These are phyloP conservation scores for Pyralis farinalis DNA, from an alignment of 2,888 invertebrate genomes.

Conservation along the genomic window DNA sequence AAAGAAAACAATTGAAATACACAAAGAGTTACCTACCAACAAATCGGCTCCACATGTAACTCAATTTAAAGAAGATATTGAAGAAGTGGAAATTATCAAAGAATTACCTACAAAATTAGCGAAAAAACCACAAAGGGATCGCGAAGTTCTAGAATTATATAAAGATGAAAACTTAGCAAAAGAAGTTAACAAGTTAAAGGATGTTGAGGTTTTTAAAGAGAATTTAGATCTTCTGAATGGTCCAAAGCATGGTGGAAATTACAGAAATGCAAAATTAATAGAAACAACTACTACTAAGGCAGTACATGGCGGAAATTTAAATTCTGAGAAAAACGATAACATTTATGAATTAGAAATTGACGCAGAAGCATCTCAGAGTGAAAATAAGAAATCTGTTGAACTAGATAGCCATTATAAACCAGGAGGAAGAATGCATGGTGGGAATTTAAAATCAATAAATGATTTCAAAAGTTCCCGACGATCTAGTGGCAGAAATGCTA, in stretches of 20 bases:
- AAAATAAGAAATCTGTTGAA: conserved; percentile 42
- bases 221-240: conserved; percentile 49
- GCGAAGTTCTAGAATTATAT: conserved; percentile 54
- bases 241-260: conserved; percentile 72
- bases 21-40: conserved; percentile 58
- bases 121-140: conserved; percentile 42
- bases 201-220: conserved; percentile 66
- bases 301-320: conserved; percentile 8
- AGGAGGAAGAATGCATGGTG: conserved; percentile 32
- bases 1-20: conserved; percentile 64
- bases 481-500: conserved; percentile 32
- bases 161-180: conserved; percentile 66
- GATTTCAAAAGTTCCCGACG: conserved; percentile 29
- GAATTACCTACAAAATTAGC: conserved; percentile 40
- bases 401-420: conserved; percentile 23
- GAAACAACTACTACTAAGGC: conserved; percentile 15
- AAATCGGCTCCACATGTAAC: conserved; percentile 55
- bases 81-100: conserved; percentile 67
- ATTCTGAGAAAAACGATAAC: conserved; percentile 5
- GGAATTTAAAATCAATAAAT: conserved; percentile 35
- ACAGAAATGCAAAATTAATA: conserved; percentile 41
- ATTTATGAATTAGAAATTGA: conserved; percentile 30
- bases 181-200: conserved; percentile 62
- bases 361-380: conserved; percentile 50
- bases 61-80: conserved; percentile 65